Evolutionary conservation across 2,888 invertebrate genomes (phyloP).

Genomic region (Drosophila yooni): DNA sequence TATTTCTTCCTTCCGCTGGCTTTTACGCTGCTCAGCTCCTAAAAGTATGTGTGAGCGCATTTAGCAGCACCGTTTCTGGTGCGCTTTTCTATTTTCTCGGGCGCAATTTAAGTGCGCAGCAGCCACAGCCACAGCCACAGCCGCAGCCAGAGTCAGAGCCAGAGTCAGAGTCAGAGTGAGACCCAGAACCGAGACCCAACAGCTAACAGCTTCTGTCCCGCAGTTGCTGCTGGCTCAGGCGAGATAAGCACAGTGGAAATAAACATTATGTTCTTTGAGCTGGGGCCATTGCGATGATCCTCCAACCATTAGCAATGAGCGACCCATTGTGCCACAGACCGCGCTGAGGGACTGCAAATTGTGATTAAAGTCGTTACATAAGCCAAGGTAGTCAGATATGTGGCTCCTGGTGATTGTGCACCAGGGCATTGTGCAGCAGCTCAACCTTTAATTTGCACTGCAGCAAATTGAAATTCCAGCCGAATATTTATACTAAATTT

Average conservation of each 20-base stretch:
- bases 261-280: slow-evolving; percentile 63
- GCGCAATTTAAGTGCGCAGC: slow-evolving; percentile 67
- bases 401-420: neutral
- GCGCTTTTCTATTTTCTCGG: slow-evolving; percentile 67
- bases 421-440: neutral
- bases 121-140: slow-evolving; percentile 17
- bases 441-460: neutral
- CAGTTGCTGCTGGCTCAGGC: slow-evolving; percentile 36
- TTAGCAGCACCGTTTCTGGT: slow-evolving; percentile 58
- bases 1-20: slow-evolving; percentile 83
- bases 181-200: neutral
- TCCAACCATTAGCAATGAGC: slow-evolving; percentile 46
- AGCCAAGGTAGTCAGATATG: neutral
- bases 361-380: slow-evolving; percentile 15
- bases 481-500: neutral
- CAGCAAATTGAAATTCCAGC: neutral
- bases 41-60: slow-evolving; percentile 69
- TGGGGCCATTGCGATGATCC: slow-evolving; percentile 62
- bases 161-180: no score
- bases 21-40: slow-evolving; percentile 55
- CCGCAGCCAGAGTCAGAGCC: neutral
- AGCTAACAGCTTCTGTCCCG: slow-evolving; percentile 26
- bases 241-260: slow-evolving; percentile 78
- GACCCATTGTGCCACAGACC: slow-evolving; percentile 29
- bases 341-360: neutral